Base-by-base conservation (phyloP, 2,888 invertebrate species). In the Tipula lateralis region DNA sequence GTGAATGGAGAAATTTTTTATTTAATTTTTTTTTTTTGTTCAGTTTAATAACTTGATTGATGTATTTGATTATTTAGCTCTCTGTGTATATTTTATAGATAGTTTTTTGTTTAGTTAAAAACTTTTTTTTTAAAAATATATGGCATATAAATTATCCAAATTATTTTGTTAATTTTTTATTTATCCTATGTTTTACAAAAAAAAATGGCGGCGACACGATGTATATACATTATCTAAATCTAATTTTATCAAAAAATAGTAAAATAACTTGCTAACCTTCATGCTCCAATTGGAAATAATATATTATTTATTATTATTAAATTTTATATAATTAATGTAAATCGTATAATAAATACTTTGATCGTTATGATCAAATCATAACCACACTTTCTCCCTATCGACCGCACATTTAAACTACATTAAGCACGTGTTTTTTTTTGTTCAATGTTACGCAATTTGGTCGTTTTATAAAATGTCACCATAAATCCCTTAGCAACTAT, bases 1-100 rank as follows among this genome's bases (percentile, higher is more conserved):
- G 66, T 66, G 66, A 66, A 66, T 66, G 66, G 66, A 66, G 66
- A 66, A 66, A 66, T 66, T 66, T 66, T 44, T 44, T n/a, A n/a
- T n/a, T n/a, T 39, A 12, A 13, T 44, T n/a, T 44, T 44, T 44
- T 44, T 44, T 24, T 7, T 66, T 66, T n/a, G n/a, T 66, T 66
- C 9, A 66, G 66, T 66, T 66, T 66, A 66, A 66, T 66, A 66
- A 66, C 66, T 66, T 66, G 66, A 66, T 66, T 66, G 66, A 66
- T 66, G 66, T 66, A 66, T 66, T 66, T 66, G 66, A 66, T 66
- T 66, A 66, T 24, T 66, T 66, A 66, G 66, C 66, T 66, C 19
- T 66, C 66, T 66, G 19, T 66, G 66, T 66, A 3, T 66, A 50
- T 50, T n/a, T 4, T 50, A 50, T 16, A 50, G 44, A 13, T 9